These are phyloP conservation scores for Musca vetustissima DNA, from an alignment of 1,140 invertebrate species.

Conservation along the genomic window DNA sequence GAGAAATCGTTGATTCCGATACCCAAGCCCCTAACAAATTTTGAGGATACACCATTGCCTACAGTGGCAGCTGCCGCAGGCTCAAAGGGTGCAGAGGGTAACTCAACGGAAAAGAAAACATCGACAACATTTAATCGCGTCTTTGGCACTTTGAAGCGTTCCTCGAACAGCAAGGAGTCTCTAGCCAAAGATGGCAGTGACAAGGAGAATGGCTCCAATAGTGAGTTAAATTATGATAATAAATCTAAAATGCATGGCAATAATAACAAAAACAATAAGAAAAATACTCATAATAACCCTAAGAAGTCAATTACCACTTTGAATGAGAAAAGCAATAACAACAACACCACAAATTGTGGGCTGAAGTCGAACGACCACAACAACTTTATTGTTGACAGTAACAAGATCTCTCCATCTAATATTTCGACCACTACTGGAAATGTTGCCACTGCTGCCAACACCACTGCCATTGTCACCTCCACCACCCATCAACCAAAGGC, in stretches of 20 bases:
- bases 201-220: not conserved
- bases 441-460: slow-evolving; percentile 5
- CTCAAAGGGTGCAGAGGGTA: not conserved
- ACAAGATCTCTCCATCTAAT: too few species aligned
- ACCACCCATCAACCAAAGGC: not conserved
- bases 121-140: too few species aligned
- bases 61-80: not conserved
- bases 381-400: not conserved
- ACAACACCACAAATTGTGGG: slow-evolving; percentile 26
- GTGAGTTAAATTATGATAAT: too few species aligned
- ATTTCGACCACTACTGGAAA: not conserved
- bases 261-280: not conserved
- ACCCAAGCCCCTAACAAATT: too few species aligned
- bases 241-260: too few species aligned
- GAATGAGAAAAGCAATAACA: slow-evolving; percentile 25
- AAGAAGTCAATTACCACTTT: not conserved
- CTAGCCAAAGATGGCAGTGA: not conserved
- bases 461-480: not conserved
- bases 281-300: not conserved
- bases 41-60: not conserved
- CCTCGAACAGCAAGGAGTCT: not conserved
- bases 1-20: too few species aligned
- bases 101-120: too few species aligned
- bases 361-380: slow-evolving; percentile 31
- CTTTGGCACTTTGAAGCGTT: too few species aligned